Evolutionary conservation across 2,113 vertebrate species (phyloP).

Genomic region (Neoarius graeffei): DNA sequence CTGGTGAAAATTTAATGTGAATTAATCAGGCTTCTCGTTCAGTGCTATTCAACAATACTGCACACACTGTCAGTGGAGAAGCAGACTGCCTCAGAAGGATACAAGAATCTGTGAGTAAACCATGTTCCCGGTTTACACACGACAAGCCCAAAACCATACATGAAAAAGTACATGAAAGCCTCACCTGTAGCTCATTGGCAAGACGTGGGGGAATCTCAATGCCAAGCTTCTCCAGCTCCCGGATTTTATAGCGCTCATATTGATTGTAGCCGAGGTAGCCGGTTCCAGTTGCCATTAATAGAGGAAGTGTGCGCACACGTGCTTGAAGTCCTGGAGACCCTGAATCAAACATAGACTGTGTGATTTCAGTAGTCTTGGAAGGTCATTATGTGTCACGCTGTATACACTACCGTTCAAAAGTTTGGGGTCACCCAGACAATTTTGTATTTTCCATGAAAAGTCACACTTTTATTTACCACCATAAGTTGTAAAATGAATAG

Average conservation of each 20-base stretch:
- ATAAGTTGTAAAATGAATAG: too few relatives aligned
- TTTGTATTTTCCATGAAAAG: too few relatives aligned
- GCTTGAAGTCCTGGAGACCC: slow-evolving; percentile 63
- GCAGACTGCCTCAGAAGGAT: background rate
- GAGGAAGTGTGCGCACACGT: slow-evolving; percentile 74
- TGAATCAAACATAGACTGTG: background rate
- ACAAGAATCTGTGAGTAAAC: background rate
- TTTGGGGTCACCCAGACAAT: too few relatives aligned
- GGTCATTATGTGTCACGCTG: background rate
- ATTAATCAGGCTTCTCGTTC: background rate
- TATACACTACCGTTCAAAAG: too few relatives aligned
- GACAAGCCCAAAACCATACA: background rate
- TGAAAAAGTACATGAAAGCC: slow-evolving; percentile 24
- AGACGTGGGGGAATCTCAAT: slow-evolving; percentile 75
- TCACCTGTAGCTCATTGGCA: slow-evolving; percentile 82
- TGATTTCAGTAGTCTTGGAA: background rate
- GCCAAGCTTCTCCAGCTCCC: slow-evolving; percentile 73
- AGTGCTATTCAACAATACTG: background rate
- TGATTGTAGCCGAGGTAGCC: slow-evolving; percentile 82
- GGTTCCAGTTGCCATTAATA: slow-evolving; percentile 76
- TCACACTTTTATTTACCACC: too few relatives aligned
- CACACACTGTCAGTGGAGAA: slow-evolving; percentile 15
- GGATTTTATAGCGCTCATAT: slow-evolving; percentile 76
- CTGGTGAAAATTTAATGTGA: slow-evolving; percentile 1
- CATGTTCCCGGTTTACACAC: background rate